phyloP scores from a whole-genome alignment of 2,113 vertebrate species.

The Gallinago paraguaiae region DNA sequence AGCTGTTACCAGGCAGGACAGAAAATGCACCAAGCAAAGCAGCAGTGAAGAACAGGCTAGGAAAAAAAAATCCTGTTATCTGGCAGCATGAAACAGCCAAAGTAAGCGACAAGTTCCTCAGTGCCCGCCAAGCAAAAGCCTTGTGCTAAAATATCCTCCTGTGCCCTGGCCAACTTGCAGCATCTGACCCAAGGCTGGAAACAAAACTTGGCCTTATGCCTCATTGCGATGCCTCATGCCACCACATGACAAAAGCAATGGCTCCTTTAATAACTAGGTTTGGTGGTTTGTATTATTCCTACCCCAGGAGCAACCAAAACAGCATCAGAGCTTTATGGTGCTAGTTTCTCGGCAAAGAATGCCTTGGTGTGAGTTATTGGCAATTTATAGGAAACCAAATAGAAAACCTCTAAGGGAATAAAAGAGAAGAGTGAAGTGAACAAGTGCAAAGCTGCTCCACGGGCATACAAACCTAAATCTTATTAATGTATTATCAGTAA shows the following conservation, averaged over 20 bases:
- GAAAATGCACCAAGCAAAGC: slow-evolving; percentile 22
- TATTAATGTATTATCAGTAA: neutral
- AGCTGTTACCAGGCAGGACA: slow-evolving; percentile 62
- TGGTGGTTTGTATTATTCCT: neutral
- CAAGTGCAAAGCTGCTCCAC: neutral
- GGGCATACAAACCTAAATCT: neutral
- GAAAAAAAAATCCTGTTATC: slow-evolving; percentile 50
- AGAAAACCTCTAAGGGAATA: neutral
- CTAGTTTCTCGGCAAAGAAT: neutral
- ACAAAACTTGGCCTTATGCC: neutral
- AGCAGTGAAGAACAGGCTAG: neutral
- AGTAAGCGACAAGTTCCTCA: slow-evolving; percentile 38
- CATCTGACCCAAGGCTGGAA: slow-evolving; percentile 35
- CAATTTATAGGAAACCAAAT: neutral
- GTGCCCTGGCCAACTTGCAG: neutral
- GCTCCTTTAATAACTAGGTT: neutral
- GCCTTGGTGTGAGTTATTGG: neutral
- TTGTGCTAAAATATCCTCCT: slow-evolving; percentile 35
- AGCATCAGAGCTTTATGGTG: neutral
- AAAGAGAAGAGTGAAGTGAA: neutral
- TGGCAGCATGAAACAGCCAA: slow-evolving; percentile 29
- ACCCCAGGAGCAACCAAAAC: neutral
- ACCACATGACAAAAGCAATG: neutral
- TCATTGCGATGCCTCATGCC: neutral
- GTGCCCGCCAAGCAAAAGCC: slow-evolving; percentile 24